Base-by-base conservation (phyloP, 2,888 invertebrate genomes). In the Chrysolina americana region DNA sequence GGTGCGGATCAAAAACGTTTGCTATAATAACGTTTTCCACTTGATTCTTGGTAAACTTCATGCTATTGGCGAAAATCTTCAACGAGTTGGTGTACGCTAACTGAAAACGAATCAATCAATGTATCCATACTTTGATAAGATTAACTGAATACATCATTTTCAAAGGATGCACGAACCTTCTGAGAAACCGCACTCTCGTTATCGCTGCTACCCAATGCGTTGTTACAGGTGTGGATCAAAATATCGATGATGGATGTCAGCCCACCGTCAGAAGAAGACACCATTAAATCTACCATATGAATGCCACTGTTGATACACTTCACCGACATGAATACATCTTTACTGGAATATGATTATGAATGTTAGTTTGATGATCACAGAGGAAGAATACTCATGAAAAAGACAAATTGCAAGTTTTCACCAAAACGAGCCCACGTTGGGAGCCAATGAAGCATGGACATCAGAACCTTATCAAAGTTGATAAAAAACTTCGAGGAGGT, bases 1-100 rank as follows among this genome's bases (percentile, higher is more conserved):
- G 89, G 80, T 91, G 89, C 0, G 94, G 94, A 83, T 91, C 91
- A 28, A 91, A 88, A 1, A 94, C 87, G 77, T 92, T 89, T 0
- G 91, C 90, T 59, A 94, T 87, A 71, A 89, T 86, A 0, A 93
- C 92, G 15, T 89, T 86, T 65, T 91, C 89, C 0, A 84, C 80
- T 8, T 89, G 83, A 17, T 89, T 88, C 75, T 82, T 84, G 73
- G 84, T 89, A 81, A 85, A 86, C 28, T 73, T 78, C 13, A 76
- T 80, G 62, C 81, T 84, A 70, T 84, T 85, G 44, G 79, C 76
- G 65, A 81, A 84, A 13, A 86, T 76, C 73, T 79, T 81, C 21
- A 69, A 62, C 10, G 53, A 21, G 53, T 21, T 53, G 11, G 53
- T 53, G 19, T 59, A 81, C 23, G 68, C 73, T 41, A 74, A 71